Evolutionary conservation across 2,888 invertebrate genomes (phyloP), one percentile per base, ranked within the genome.

Genomic region (Ditula angustiorana): DNA sequence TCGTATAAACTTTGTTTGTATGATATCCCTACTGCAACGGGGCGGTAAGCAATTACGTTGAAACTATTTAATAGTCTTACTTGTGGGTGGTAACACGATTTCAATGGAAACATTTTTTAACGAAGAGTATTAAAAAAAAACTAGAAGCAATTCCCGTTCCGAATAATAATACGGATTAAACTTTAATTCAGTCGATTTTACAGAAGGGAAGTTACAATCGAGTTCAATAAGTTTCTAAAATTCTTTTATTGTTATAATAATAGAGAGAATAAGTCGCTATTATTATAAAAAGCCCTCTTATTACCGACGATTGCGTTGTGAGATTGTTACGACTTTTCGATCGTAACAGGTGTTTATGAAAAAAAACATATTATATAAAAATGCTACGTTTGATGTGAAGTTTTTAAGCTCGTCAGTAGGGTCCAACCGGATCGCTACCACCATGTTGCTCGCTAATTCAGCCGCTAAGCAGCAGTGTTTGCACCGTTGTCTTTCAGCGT

Each of bases 191-290:
- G 33, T 28, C 44, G 47, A 58, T 57, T 50, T 23, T 53, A 64
- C 41, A 50, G 58, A 46, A 46, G 64, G 63, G 59, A 59, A 58
- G 53, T 28, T 53, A 64, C 59, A 64, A 64, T 64, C 19, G 33
- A 33, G 30, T 26, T 41, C 58, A 63, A 63, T 63, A 63, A 52
- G 63, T 63, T 59, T 64, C 37, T 46, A 53, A 63, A 53, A 59
- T 52, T 59, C 64, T 59, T 53, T 64, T 64, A 59, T 64, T 64
- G 37, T 59, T 33, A 59, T 59, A 64, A 64, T 59, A 64, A 64
- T 64, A 64, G 49, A 62, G 53, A 59, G 53, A 57, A 52, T 63
- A 64, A 58, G 63, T 64, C 58, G 58, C 33, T 64, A 58, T 59
- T 64, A 58, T 64, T 64, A 53, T 53, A 7, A 37, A 37, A 61